Evolutionary conservation across 2,888 invertebrate species (phyloP), one percentile per base, ranked within the genome.

Genomic region (Hypsopygia costalis): DNA sequence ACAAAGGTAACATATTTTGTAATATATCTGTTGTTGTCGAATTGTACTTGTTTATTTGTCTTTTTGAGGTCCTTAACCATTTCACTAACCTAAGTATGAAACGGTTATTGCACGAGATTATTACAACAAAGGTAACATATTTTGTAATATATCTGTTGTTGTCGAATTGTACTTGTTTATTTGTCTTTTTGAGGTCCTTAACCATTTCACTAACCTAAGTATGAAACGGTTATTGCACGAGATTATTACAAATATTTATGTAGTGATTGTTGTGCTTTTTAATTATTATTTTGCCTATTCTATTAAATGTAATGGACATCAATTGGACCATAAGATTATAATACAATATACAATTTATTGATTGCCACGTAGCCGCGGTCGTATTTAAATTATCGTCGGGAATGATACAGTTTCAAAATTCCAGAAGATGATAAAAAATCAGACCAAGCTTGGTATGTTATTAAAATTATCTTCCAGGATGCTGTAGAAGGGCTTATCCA

Each of bases 381-480:
- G n/a, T 16, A 4, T 16, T 16, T 16, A 4, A 16, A 16, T 16
- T 16, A 3, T 16, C 16, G 16, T 4, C 16, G 16, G 16, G 4
- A 3, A 16, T 16, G 2, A 3, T 4, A 4, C 16, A 16, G 16
- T 16, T 16, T 16, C 16, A 4, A 16, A 16, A 25, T 25, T 25
- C n/a, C 25, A 6, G 25, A 25, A 25, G n/a, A n/a, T 3, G 25
- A 33, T 40, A 11, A 45, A 11, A 45, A 36, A 32, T 37, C 44
- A 49, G 47, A 59, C 69, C 66, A 55, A 65, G 73, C 73, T 70
- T 80, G 78, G 81, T 76, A 81, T 80, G 72, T 78, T 67, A 52
- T 71, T 72, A 62, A 55, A 62, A 75, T 80, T 81, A 52, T 73
- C 62, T 86, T 85, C 52, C 86, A 85, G 86, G 83, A 78, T 55